Percentiles rank a stretch among this genome's conserved stretches.
phyloP scores from a whole-genome alignment of 2,113 vertebrate genomes.

The Taxidea taxus region DNA sequence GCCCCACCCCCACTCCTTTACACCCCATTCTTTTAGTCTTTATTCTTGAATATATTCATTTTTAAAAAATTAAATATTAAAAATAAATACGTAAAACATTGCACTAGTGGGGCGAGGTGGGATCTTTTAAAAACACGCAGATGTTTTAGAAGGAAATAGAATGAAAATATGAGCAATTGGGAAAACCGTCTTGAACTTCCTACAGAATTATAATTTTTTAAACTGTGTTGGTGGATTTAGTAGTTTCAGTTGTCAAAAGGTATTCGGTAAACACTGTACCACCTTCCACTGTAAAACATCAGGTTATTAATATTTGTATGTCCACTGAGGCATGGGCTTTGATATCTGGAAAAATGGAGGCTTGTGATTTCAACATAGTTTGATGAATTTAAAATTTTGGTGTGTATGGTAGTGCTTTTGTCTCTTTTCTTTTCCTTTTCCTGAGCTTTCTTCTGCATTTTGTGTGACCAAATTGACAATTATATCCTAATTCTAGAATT shows the following conservation, averaged over 20 bases:
- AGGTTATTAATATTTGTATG: background rate
- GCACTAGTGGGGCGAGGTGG: background rate
- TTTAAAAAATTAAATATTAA: background rate
- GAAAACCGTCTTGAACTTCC: constrained; percentile 17
- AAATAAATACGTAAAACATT: background rate
- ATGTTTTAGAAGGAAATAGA: constrained; percentile 28
- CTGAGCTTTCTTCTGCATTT: constrained; percentile 9
- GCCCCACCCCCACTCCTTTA: constrained; percentile 20
- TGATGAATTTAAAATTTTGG: constrained; percentile 44
- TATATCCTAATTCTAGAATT: background rate
- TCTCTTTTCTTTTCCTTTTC: too few relatives aligned
- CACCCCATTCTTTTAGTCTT: constrained; percentile 7
- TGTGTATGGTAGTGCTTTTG: background rate
- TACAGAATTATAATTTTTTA: constrained; percentile 41
- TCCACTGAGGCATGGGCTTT: constrained; percentile 2
- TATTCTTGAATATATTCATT: constrained; percentile 24
- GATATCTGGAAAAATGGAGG: constrained; percentile 18
- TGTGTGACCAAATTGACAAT: constrained; percentile 7
- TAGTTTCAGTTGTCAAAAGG: constrained; percentile 15
- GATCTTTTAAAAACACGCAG: background rate
- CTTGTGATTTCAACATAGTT: constrained; percentile 53
- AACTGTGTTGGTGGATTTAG: background rate
- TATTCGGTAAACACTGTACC: background rate
- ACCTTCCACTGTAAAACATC: background rate
- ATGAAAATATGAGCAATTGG: constrained; percentile 41